Conservation (phyloP, 1,140 invertebrate genomes). For the Trichoplusia ni region DNA sequence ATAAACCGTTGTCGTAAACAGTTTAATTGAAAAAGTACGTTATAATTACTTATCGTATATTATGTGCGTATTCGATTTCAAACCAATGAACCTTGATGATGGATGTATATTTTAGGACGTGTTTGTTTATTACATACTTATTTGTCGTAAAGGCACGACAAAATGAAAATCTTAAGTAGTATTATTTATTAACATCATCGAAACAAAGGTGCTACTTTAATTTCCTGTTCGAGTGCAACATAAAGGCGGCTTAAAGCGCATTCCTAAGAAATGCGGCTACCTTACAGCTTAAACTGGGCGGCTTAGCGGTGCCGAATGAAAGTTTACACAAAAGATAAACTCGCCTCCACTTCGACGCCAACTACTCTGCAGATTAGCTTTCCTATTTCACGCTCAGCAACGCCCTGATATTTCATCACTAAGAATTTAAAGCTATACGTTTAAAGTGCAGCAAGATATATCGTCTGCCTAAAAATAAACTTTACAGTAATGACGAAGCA, state of each 20-base stretch:
- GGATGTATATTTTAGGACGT: too few relatives aligned
- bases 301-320: conserved; percentile 59
- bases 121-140: too few relatives aligned
- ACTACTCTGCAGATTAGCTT: conserved; percentile 41
- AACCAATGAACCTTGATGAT: too few relatives aligned
- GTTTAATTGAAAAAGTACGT: conserved; percentile 19
- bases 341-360: conserved; percentile 37
- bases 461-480: background rate
- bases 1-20: conserved; percentile 16
- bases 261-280: conserved; percentile 11
- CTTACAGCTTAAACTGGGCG: conserved; percentile 45
- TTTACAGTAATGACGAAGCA: too few relatives aligned
- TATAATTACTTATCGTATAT: background rate
- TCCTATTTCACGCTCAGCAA: conserved; percentile 26
- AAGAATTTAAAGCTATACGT: background rate
- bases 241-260: conserved; percentile 6
- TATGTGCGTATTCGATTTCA: background rate
- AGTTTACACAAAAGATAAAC: conserved; percentile 69
- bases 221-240: background rate
- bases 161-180: too few relatives aligned
- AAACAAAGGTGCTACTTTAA: too few relatives aligned
- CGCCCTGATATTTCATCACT: conserved; percentile 12
- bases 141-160: too few relatives aligned
- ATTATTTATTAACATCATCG: too few relatives aligned
- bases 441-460: background rate